Evolutionary conservation across 2,797 vertebrate genomes (phyloP).

Genomic region (Microtus obscurus): DNA sequence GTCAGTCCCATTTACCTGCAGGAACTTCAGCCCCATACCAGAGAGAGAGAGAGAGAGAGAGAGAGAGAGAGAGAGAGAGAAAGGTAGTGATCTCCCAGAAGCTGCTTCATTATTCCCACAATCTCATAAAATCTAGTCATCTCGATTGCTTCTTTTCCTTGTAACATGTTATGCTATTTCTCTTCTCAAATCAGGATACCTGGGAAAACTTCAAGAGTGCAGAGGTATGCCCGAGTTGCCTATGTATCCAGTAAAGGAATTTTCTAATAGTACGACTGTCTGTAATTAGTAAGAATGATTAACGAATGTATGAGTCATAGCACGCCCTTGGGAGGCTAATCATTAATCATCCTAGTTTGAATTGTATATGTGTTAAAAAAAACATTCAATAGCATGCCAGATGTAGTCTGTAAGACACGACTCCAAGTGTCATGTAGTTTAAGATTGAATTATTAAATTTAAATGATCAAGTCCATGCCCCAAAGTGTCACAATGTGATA

Average conservation of each 20-base stretch:
- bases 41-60: not conserved
- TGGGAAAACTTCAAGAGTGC: not conserved
- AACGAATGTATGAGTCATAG: constrained; percentile 9
- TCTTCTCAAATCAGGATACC: not conserved
- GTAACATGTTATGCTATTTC: not conserved
- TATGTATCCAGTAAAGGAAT: constrained; percentile 27
- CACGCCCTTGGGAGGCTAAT: constrained; percentile 2
- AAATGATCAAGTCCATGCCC: constrained; percentile 48
- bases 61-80: not conserved
- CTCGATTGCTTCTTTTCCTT: not conserved
- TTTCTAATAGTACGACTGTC: not conserved
- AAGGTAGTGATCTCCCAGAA: not conserved
- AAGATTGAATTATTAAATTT: constrained; percentile 34
- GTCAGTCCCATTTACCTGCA: not conserved
- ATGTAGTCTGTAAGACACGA: not conserved
- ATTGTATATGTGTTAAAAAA: not conserved
- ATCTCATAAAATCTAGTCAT: not conserved
- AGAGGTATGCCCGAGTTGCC: not conserved
- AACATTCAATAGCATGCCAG: constrained; percentile 24
- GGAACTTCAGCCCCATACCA: not conserved
- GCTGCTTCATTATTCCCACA: not conserved
- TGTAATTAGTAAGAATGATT: constrained; percentile 51
- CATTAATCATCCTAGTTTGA: constrained; percentile 39
- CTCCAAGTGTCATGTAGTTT: constrained; percentile 25
- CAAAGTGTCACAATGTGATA: constrained; percentile 11